Base-by-base conservation (phyloP, 2,888 invertebrate species). In the Bursaphelenchus okinawaensis region DNA sequence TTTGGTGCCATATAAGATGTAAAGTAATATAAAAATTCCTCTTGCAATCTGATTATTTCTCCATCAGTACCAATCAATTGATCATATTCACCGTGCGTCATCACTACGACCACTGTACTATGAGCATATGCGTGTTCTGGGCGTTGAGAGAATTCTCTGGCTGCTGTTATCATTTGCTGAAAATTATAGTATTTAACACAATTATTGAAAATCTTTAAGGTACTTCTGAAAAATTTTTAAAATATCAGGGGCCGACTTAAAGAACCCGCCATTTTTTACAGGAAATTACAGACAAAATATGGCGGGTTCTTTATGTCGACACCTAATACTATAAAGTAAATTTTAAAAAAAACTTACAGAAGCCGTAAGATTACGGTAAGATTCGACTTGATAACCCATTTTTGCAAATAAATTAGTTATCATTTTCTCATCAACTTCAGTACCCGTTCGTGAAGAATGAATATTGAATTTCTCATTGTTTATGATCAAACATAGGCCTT, bases 71-170 rank as follows among this genome's bases (percentile, higher is more conserved):
- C 79, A 19, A 73, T 66, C 9, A 79, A 68, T n/a, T 64, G 62
- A 31, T 79, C 75, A 27, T 77, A 68, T 61, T 77, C 78, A 19
- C 82, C 82, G 65, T 82, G 82, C 0, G 78, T 75, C 28, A 82
- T 66, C 23, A 82, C 74, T 16, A 77, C 73, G 3, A 82, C 67
- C 22, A 79, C 65, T 27, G 65, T 64, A 22, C 62, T 62, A 52
- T 69, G 52, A 24, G 52, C 52, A 20, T 22, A 26, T 4, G 50
- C 29, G 31, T 77, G 79, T 6, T 54, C 56, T 7, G 65, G 58
- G 24, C 69, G 55, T 52, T 54, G 62, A 0, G 76, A 73, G 50
- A 80, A 78, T 9, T 69, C 63, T 2, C 62, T 62, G 52, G 77
- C 67, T 7, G 69, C 64, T 4, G 20, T 12, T 4, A 69, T 20